Conservation (phyloP, 1,140 invertebrate species). For the Pachyrhynchus sulphureomaculatus region DNA sequence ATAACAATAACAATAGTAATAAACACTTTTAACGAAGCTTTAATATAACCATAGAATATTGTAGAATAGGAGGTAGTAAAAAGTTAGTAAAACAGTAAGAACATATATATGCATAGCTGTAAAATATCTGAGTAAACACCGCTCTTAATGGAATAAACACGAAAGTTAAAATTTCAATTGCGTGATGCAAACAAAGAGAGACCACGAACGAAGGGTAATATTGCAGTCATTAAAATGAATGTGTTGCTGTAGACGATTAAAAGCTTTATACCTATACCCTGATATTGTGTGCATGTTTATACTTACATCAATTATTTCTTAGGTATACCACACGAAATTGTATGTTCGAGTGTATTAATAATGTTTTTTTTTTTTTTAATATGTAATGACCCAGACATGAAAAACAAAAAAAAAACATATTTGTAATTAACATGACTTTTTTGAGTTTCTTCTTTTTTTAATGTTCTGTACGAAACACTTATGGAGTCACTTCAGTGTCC, state of each 20-base stretch:
- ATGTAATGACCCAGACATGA: background rate
- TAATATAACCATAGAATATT: background rate
- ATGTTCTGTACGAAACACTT: too few relatives aligned
- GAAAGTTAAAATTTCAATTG: slow-evolving; percentile 13
- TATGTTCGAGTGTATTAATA: slow-evolving; percentile 9
- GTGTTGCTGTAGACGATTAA: slow-evolving; percentile 17
- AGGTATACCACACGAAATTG: slow-evolving; percentile 6
- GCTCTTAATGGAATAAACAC: slow-evolving; percentile 7
- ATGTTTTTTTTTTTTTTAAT: slow-evolving; percentile 4
- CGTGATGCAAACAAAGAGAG: slow-evolving; percentile 22
- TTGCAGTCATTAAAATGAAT: slow-evolving; percentile 24
- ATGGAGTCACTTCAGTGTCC: too few relatives aligned
- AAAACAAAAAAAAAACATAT: too few relatives aligned
- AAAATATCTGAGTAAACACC: slow-evolving; percentile 10
- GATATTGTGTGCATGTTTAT: slow-evolving; percentile 24
- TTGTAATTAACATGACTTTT: too few relatives aligned
- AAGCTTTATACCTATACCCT: slow-evolving; percentile 12
- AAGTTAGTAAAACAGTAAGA: background rate
- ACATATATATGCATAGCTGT: background rate
- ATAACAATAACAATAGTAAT: too few relatives aligned
- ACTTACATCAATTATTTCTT: slow-evolving; percentile 22
- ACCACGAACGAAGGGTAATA: slow-evolving; percentile 12
- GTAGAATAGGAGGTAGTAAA: background rate
- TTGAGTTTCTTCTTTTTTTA: too few relatives aligned
- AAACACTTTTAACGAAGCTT: background rate